Evolutionary conservation across 2,797 vertebrate genomes (phyloP), one percentile per base, ranked within the genome.

Genomic region (Fistularia commersonii): DNA sequence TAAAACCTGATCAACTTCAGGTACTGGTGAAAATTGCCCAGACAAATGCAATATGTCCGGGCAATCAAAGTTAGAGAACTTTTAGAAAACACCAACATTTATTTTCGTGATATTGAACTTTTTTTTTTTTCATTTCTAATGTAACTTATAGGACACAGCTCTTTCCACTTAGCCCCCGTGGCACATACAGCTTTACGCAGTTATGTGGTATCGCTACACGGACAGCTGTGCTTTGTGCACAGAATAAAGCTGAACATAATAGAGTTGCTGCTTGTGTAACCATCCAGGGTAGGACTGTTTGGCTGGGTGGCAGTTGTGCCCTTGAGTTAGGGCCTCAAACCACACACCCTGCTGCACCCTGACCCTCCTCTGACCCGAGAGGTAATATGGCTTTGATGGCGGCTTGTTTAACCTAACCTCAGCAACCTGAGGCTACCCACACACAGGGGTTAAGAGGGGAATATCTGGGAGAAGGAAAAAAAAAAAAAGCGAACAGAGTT

Each of bases 321-420:
- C 74, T 85, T 66, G 64, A 73, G 77, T 86, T 67, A 63, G 80
- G 76, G 71, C 75, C 74, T 80, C 79, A 72, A 84, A 87, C 85
- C 87, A 81, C 85, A 83, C 76, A 81, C 80, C 73, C 81, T 49
- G 73, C 84, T 84, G 80, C 65, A 64, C 77, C 70, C 82, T 82
- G 82, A 86, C 83, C 84, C 77, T 83, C 79, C 76, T 72, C 77
- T 85, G 78, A 87, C 82, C 87, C 79, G 46, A 62, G 72, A 78
- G 81, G 83, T 83, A 83, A 89, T 84, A 80, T 69, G 78, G 75
- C 83, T 86, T 83, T 85, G 85, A 88, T 85, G 80, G 82, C 53
- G 80, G 82, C 82, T 86, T 84, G 85, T 86, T 86, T 83, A 83
- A 83, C 81, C 82, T 86, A 88, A 88, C 89, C 84, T 87, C 85